Base-by-base conservation (phyloP, 1,140 invertebrate species). In the Diplogasteroides magnus region DNA sequence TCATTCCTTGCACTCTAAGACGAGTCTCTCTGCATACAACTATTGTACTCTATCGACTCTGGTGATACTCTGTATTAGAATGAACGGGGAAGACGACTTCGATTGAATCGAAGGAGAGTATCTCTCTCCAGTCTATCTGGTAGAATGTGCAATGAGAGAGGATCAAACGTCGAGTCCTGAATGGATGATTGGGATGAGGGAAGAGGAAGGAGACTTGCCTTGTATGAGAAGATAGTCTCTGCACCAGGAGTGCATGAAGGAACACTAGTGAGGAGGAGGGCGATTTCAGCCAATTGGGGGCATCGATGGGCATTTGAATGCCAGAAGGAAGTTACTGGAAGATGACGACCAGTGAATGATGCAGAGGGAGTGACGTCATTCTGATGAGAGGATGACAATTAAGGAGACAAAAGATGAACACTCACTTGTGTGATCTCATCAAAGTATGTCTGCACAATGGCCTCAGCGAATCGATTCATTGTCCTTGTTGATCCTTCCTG, bases 81-180 rank as follows among this genome's bases (percentile, higher is more conserved):
- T n/a, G n/a, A n/a, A n/a, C n/a, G n/a, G 14, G 75, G 70, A 70
- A 76, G 64, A 61, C 66, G 62, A 37, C 58, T 27, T 26, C 75
- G 76, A 61, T 78, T 77, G 67, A 75, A 78, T 26, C 76, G 76
- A 23, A 77, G 37, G 25, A 78, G 68, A 29, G 75, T 37, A 57
- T 77, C 70, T 25, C 77, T 77, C 58, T 78, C 76, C 27, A 77
- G 59, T 28, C 74, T 59, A 1, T 72, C 63, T n/a, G 68, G 28
- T 26, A 48, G 26, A n/a, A 71, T 55, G 2, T 71, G 58, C 56
- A 59, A 58, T 64, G 63, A 1, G 69, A 26, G 15, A 64, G 63
- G 31, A 65, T 63, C 23, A 65, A 48, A 48, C 6, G 37, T 48
- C 19, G 37, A 48, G 37, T 6, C 37, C 37, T 48, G 37, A 56